These are phyloP conservation scores for Solen grandis DNA, from an alignment of 1,140 invertebrate genomes.

Conservation along the genomic window DNA sequence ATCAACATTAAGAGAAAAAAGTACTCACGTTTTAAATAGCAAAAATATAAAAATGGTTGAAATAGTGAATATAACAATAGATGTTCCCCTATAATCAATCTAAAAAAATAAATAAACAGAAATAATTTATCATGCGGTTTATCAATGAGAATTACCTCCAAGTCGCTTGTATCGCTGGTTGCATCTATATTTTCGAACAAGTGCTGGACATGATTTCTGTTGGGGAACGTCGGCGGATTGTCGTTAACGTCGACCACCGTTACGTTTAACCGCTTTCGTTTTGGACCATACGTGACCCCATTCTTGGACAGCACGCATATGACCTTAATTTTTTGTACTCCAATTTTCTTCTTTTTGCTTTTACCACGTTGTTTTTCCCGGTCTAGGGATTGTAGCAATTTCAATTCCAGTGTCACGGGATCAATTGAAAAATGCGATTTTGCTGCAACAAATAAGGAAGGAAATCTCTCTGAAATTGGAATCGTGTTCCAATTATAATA, in stretches of 20 bases:
- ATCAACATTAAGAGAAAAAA: too few species aligned
- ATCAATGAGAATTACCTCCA: too few species aligned
- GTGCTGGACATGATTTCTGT: background rate
- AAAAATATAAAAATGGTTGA: too few species aligned
- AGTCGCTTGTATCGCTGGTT: too few species aligned
- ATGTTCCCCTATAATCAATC: too few species aligned
- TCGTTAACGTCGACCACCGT: slow-evolving; percentile 41
- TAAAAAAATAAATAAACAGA: too few species aligned
- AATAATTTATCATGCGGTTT: too few species aligned
- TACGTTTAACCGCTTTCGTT: slow-evolving; percentile 10
- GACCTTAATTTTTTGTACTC: slow-evolving; percentile 25
- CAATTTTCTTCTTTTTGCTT: background rate
- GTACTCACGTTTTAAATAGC: too few species aligned
- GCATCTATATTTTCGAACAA: background rate
- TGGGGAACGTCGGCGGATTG: slow-evolving; percentile 21
- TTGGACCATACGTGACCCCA: background rate
- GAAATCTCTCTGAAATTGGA: too few species aligned
- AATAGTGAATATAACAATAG: too few species aligned
- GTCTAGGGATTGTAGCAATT: slow-evolving; percentile 11
- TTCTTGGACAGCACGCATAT: slow-evolving; percentile 19
- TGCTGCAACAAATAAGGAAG: slow-evolving; percentile 37
- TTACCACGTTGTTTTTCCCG: background rate
- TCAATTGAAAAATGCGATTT: slow-evolving; percentile 29
- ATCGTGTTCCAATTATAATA: too few species aligned
- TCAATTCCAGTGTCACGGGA: slow-evolving; percentile 18